Evolutionary conservation across 2,888 invertebrate genomes (phyloP), one percentile per base, ranked within the genome.

Genomic region (Augiades crinisus): DNA sequence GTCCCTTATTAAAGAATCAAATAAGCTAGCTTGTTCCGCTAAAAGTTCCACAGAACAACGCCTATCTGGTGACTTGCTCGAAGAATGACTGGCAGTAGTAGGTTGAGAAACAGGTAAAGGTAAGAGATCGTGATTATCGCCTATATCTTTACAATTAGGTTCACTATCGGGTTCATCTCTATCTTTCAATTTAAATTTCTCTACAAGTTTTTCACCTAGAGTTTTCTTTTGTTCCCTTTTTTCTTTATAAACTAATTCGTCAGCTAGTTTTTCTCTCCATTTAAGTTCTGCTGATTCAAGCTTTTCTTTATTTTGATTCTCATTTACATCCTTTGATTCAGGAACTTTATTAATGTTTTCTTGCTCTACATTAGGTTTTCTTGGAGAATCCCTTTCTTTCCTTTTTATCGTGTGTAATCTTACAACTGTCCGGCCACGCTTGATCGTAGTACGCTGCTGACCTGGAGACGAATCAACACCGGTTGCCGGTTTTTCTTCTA

Each of bases 361-460:
- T 37, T 54, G 43, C 8, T 60, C 68, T 30, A 75, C 68, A 51
- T 62, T 53, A 30, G 80, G 75, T 46, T 82, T 84, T 6, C 83
- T 81, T 24, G 85, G 84, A 10, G 91, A 91, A 60, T 90, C 81
- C 66, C 85, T 84, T 53, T 84, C 84, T 65, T 81, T 84, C 54
- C 83, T 78, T 63, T 86, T 89, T 17, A 94, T 87, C 0, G 95
- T 95, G 58, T 94, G 93, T 31, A 96, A 82, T 46, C 95, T 90
- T 6, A 96, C 94, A 13, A 95, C 94, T 0, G 94, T 91, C 24
- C 95, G 90, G 55, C 94, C 94, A 7, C 96, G 90, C 67, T 92
- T 92, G 60, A 95, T 94, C 0, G 93, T 92, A 54, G 91, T 90
- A 52, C 92, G 81, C 53, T 78, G 67, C 0, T 54, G 55, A 5